phyloP scores from a whole-genome alignment of 2,888 invertebrate genomes.

The Trichopria drosophilae region DNA sequence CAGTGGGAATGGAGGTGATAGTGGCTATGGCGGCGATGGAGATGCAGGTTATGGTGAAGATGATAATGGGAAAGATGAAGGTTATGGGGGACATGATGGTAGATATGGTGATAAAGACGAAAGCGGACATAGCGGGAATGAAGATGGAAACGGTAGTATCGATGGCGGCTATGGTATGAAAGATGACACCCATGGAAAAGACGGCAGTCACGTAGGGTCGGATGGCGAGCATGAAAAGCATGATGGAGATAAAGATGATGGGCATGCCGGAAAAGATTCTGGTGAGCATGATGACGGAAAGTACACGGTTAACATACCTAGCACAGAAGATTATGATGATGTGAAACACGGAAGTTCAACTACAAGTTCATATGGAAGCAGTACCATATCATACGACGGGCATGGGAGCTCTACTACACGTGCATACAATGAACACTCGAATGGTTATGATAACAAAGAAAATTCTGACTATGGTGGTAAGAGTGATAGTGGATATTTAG shows the following conservation, averaged over 20 bases:
- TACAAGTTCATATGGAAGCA: too few species aligned
- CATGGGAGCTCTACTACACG: too few species aligned
- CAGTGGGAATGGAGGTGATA: slow-evolving; percentile 3
- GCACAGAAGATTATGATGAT: slow-evolving; percentile 4
- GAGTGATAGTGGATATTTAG: background rate
- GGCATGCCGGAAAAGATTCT: background rate
- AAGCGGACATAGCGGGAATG: slow-evolving; percentile 5
- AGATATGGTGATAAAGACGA: slow-evolving; percentile 9
- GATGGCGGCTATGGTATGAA: background rate
- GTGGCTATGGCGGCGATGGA: slow-evolving; percentile 12
- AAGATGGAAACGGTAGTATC: slow-evolving; percentile 10
- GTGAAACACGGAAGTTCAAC: slow-evolving; percentile 9
- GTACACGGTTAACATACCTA: slow-evolving; percentile 10
- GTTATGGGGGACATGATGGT: slow-evolving; percentile 26
- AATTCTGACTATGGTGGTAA: background rate
- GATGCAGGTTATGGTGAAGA: background rate
- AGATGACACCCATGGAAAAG: background rate
- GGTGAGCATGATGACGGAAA: background rate
- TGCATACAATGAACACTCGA: too few species aligned
- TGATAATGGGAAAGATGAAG: slow-evolving; percentile 1
- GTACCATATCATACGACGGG: too few species aligned
- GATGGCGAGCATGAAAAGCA: slow-evolving; percentile 5
- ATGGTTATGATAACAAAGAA: background rate
- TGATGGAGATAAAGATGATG: slow-evolving; percentile 8
- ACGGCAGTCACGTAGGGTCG: slow-evolving; percentile 1